These are phyloP conservation scores for Formica selysi DNA, from an alignment of 1,140 invertebrate species.

Conservation along the genomic window DNA sequence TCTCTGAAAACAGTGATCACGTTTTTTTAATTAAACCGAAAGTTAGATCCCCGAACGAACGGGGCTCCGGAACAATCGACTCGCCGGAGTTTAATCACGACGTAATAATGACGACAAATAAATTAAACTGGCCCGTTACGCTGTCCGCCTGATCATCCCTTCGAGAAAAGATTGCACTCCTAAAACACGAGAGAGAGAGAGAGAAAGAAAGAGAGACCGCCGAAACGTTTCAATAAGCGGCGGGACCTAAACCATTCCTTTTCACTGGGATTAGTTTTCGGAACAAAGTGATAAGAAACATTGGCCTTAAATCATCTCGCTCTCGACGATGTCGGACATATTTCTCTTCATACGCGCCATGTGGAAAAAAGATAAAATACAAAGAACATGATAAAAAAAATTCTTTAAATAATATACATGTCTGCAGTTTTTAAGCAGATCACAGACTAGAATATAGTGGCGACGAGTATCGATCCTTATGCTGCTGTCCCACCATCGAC, in stretches of 20 bases:
- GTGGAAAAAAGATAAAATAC: not conserved
- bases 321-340: not conserved
- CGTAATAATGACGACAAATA: conserved; percentile 79
- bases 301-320: conserved; percentile 38
- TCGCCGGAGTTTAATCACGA: conserved; percentile 76
- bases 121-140: conserved; percentile 76
- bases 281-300: conserved; percentile 28
- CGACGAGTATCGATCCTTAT: not conserved
- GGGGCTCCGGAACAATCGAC: conserved; percentile 68
- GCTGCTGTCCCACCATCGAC: not conserved
- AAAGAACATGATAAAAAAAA: not conserved
- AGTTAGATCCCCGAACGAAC: conserved; percentile 65
- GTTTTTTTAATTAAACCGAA: conserved; percentile 81
- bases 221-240: conserved; percentile 70
- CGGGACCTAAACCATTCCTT: conserved; percentile 17
- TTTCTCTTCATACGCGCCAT: not conserved
- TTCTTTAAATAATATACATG: not conserved
- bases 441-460: not conserved
- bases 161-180: conserved; percentile 70
- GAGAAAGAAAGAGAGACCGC: conserved; percentile 21
- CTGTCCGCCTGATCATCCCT: conserved; percentile 67
- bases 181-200: conserved; percentile 61
- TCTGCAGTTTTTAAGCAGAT: not conserved
- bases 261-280: conserved; percentile 26
- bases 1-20: conserved; percentile 75